These are phyloP conservation scores for Petrophora chlorosata DNA, from an alignment of 2,888 invertebrate genomes.

Conservation along the genomic window DNA sequence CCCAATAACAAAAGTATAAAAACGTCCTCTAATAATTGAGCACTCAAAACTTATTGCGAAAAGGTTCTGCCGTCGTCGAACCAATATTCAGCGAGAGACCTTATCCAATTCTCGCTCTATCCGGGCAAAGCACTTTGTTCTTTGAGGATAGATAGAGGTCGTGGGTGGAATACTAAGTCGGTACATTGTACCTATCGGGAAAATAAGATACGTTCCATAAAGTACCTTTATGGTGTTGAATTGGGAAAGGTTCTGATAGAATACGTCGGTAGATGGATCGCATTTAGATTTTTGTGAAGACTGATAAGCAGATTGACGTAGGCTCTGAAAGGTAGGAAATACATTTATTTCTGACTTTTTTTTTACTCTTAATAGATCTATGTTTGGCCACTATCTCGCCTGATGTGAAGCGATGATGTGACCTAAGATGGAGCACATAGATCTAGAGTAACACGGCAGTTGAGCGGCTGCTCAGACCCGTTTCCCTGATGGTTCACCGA, in stretches of 20 bases:
- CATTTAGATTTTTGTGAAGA: conserved; percentile 1
- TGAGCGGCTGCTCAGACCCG: too few species aligned
- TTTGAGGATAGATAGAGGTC: conserved; percentile 59
- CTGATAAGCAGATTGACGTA: background rate
- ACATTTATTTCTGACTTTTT: too few species aligned
- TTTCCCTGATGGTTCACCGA: too few species aligned
- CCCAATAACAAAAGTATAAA: conserved; percentile 36
- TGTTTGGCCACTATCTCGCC: too few species aligned
- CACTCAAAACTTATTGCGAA: conserved; percentile 48
- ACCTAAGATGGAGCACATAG: too few species aligned
- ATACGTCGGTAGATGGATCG: conserved; percentile 1
- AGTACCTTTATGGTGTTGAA: conserved; percentile 25
- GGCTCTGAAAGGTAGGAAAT: too few species aligned
- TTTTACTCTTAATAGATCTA: too few species aligned
- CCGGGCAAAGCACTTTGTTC: conserved; percentile 64
- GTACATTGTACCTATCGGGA: conserved; percentile 28
- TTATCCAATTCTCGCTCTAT: conserved; percentile 60
- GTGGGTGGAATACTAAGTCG: conserved; percentile 55
- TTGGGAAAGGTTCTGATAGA: conserved; percentile 19
- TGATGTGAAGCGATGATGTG: too few species aligned
- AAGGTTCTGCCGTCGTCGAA: conserved; percentile 53
- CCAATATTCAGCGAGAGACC: conserved; percentile 52
- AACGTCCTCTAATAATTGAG: conserved; percentile 44
- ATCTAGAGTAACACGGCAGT: too few species aligned
- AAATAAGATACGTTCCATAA: conserved; percentile 31